Evolutionary conservation across 2,797 vertebrate species (phyloP), one percentile per base, ranked within the genome.

Genomic region (Crenichthys baileyi): DNA sequence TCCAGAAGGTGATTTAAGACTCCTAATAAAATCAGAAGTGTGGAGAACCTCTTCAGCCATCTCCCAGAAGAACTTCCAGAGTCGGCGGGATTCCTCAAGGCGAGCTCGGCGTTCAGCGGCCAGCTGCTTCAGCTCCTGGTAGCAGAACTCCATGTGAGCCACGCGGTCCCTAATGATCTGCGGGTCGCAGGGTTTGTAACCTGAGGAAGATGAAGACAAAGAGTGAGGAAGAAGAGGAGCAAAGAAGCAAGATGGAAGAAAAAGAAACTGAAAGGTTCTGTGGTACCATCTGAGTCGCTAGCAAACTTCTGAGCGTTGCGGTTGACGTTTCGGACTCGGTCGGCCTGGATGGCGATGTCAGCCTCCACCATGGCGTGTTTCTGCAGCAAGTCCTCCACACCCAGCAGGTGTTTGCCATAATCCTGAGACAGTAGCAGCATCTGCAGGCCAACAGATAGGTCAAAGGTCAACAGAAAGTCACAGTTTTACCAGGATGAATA

Each of bases 11-110:
- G 44, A 50, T 15, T n/a, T 61, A 48, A 3, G 48, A 48, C 13
- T 12, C 48, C 8, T 48, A 3, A 53, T 0, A 15, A 39, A 7
- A 0, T 36, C 5, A 61, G 26, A 18, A 31, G 48, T 7, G 15
- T 8, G 36, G 0, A 12, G 53, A 29, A 94, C 93, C 88, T 99
- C 98, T 88, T 99, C 98, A 0, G 98, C 98, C 98, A 99, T 99
- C 88, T 99, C 98, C 98, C 98, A 99, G 95, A 99, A 99, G 94
- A 99, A 99, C 89, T 99, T 99, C 98, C 98, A 99, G 79, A 99
- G 97, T 76, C 98, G 97, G 0, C 98, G 96, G 0, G 97, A 99
- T 89, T 99, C 98, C 88, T 99, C 98, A 0, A 99, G 95, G 18
- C 97, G 97, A 0, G 97, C 97, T 1, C 96, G 94, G 2, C 98